These are phyloP conservation scores for Melieria picta DNA, from an alignment of 2,888 invertebrate genomes.

Conservation along the genomic window DNA sequence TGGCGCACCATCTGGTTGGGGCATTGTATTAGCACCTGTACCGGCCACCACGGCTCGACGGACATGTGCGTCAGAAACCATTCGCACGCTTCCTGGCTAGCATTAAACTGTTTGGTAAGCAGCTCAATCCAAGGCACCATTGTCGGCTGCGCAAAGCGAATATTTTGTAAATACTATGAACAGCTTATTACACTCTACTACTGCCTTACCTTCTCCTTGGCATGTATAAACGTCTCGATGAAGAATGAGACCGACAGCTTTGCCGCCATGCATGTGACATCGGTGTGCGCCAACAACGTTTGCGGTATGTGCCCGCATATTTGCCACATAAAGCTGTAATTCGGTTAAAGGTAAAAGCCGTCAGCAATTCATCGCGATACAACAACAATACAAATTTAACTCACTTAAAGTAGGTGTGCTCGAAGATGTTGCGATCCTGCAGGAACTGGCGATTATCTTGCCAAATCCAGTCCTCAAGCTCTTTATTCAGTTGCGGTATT, in stretches of 20 bases:
- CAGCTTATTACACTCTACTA: constrained; percentile 4
- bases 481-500: constrained; percentile 66
- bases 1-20: constrained; percentile 97
- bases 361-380: background rate
- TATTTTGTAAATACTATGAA: constrained; percentile 5
- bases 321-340: constrained; percentile 92
- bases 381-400: constrained; percentile 52
- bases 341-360: no score
- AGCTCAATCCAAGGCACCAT: constrained; percentile 98
- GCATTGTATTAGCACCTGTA: constrained; percentile 93
- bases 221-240: constrained; percentile 95
- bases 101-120: constrained; percentile 93
- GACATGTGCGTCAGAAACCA: constrained; percentile 96
- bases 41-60: constrained; percentile 94
- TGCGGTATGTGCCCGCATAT: constrained; percentile 94
- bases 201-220: constrained; percentile 85
- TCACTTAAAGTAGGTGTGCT: constrained; percentile 94
- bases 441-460: constrained; percentile 95
- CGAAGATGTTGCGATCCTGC: constrained; percentile 94
- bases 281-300: constrained; percentile 81
- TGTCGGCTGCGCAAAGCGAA: constrained; percentile 74
- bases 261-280: constrained; percentile 86
- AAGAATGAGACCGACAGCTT: constrained; percentile 93
- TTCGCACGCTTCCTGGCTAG: constrained; percentile 87
- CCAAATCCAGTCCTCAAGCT: constrained; percentile 96